Evolutionary conservation across 2,888 invertebrate genomes (phyloP).

Genomic region (Acrocyrtus sp.): DNA sequence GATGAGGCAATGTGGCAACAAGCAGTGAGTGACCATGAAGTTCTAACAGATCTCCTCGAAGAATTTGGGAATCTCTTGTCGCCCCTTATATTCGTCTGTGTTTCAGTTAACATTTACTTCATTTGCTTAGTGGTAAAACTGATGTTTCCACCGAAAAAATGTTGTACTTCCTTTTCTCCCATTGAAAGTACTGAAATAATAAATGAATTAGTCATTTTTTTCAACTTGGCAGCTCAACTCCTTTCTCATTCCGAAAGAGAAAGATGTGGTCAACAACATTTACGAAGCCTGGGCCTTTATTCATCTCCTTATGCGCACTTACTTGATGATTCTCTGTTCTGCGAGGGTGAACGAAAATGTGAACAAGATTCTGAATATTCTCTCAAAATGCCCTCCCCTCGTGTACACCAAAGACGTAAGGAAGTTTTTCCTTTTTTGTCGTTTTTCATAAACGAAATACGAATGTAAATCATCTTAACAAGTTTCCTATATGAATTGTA

Average conservation of each 20-base stretch:
- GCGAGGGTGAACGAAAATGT: constrained; percentile 55
- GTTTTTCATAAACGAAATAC: too few species aligned
- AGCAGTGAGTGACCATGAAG: constrained; percentile 51
- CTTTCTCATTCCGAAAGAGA: constrained; percentile 26
- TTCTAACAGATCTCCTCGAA: constrained; percentile 40
- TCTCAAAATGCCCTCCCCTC: constrained; percentile 50
- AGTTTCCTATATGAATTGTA: constrained; percentile 3
- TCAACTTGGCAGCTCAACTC: constrained; percentile 17
- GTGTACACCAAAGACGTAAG: constrained; percentile 47
- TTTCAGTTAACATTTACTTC: constrained; percentile 58
- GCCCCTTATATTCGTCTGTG: constrained; percentile 56
- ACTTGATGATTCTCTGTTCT: constrained; percentile 31
- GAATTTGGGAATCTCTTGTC: constrained; percentile 51
- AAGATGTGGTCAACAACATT: constrained; percentile 25
- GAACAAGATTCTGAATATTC: constrained; percentile 34
- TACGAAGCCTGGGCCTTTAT: constrained; percentile 60
- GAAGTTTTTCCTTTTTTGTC: not conserved
- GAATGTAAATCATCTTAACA: not conserved
- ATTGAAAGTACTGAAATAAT: too few species aligned
- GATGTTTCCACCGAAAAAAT: not conserved
- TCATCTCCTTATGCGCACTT: constrained; percentile 49
- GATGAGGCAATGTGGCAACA: constrained; percentile 54
- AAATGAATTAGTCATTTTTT: too few species aligned
- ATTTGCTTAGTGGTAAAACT: constrained; percentile 57
- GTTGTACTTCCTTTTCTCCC: too few species aligned